Conservation (phyloP, 2,888 invertebrate genomes). For the Diploptera punctata region DNA sequence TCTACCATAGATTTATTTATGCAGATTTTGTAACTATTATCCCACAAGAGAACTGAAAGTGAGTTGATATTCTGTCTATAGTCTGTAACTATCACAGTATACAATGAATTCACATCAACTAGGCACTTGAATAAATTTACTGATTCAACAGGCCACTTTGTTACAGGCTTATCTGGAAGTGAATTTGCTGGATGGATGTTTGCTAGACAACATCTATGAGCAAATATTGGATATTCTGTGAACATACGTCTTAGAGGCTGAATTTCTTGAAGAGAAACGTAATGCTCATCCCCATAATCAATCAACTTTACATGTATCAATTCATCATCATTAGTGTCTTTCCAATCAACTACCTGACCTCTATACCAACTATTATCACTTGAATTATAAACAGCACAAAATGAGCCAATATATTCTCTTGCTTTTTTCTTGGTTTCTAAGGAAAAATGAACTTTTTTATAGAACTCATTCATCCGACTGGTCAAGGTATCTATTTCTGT, state of each 20-base stretch:
- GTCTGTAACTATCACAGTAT: background rate
- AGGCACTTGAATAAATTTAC: slow-evolving; percentile 9
- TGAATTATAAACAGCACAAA: slow-evolving; percentile 2
- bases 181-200: slow-evolving; percentile 17
- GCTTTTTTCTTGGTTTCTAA: background rate
- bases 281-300: slow-evolving; percentile 33
- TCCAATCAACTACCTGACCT: slow-evolving; percentile 29
- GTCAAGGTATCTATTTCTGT: background rate
- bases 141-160: slow-evolving; percentile 22
- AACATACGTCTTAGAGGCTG: slow-evolving; percentile 19
- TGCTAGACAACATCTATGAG: slow-evolving; percentile 26
- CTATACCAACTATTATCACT: slow-evolving; percentile 18
- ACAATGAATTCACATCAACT: background rate
- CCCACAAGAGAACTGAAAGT: background rate
- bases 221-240: slow-evolving; percentile 14
- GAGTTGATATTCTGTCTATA: background rate
- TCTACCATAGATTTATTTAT: slow-evolving; percentile 4
- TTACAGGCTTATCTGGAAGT: background rate
- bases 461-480: background rate
- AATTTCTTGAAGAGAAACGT: background rate
- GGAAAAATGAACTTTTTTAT: background rate
- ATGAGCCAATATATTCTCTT: background rate
- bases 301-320: slow-evolving; percentile 6
- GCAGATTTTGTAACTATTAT: background rate
- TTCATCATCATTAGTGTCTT: background rate